Base-by-base conservation (phyloP, 2,888 invertebrate species). In the Gortyna flavago region DNA sequence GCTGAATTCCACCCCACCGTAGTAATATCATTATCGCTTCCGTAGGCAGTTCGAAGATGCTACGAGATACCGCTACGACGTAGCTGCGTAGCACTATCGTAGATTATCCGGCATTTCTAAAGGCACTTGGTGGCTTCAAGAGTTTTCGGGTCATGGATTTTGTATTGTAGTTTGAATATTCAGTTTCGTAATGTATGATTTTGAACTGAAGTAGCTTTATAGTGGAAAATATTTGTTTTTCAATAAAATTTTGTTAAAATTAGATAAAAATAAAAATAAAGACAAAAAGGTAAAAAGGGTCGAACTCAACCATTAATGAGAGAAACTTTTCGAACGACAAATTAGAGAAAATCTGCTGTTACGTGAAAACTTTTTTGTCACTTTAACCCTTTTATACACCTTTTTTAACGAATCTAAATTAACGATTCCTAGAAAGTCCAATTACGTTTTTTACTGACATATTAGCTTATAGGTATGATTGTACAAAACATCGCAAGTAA, bases 31-130 rank as follows among this genome's bases (percentile, higher is more conserved):
- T 89, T 84, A 89, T 84, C 82, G 79, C 77, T 81, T 86, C 79
- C 82, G 82, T 80, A 78, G 83, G 68, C 84, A 72, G 84, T 80
- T 81, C 86, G 87, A 86, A 84, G 87, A 70, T 62, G 81, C 88
- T 88, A 89, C 87, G 87, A 73, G 67, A 77, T 79, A 80, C 73
- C 69, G 72, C 85, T 88, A 86, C 88, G 88, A 41, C 87, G 87
- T 88, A 89, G 85, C 75, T 25, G 74, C 81, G 89, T 89, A 89
- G 88, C 74, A 54, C 59, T 61, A 76, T 76, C 79, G 70, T 84
- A 79, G 86, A 80, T 87, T 75, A 83, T 75, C 69, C 48, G 35
- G 29, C 8, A 68, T 72, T 86, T 86, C 84, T 79, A 72, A 70
- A 72, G 66, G 65, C 75, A 61, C 61, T 86, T 70, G 35, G 69